Evolutionary conservation across 2,888 invertebrate species (phyloP), one percentile per base, ranked within the genome.

Genomic region (Fragum whitleyi): DNA sequence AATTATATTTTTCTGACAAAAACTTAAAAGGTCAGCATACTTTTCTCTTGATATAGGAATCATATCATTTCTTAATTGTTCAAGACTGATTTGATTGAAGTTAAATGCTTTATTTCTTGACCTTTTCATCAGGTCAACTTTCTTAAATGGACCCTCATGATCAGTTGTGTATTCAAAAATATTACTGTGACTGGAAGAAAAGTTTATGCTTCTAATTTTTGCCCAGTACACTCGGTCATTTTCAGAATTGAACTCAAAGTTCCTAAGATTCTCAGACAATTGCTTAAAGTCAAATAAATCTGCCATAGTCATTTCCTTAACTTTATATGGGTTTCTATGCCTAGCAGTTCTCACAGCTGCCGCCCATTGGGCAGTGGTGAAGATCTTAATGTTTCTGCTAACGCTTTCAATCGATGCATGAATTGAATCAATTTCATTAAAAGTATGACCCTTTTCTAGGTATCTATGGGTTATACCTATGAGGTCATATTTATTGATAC

Each of bases 211-310:
- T 61, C n/a, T 59, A 14, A 76, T 76, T 14, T 51, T 26, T n/a
- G 21, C 47, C 61, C 69, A 76, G 26, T 51, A 61, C 0, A 76
- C 61, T 61, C 59, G 69, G 6, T 53, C 61, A 61, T 51, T 53
- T 16, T 76, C 51, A 1, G 32, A 23, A 57, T 76, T 69, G 7
- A n/a, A 1, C 2, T 76, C 69, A 70, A 75, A 75, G 39, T 69
- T 76, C 23, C 47, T 65, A 23, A 73, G 16, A 5, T 47, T 11
- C 19, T 21, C 26, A 0, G 69, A 28, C 19, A 76, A 0, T 0
- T 14, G 5, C 39, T 76, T 76, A 21, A 69, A 76, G n/a, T 76
- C 75, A 42, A 47, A 59, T 9, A 69, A 76, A 42, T 76, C 61
- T 23, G 1, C 9, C 11, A 61, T 16, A 6, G 1, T 19, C 61